These are phyloP conservation scores for Lates calcarifer DNA, from an alignment of 2,113 vertebrate genomes.

Conservation along the genomic window DNA sequence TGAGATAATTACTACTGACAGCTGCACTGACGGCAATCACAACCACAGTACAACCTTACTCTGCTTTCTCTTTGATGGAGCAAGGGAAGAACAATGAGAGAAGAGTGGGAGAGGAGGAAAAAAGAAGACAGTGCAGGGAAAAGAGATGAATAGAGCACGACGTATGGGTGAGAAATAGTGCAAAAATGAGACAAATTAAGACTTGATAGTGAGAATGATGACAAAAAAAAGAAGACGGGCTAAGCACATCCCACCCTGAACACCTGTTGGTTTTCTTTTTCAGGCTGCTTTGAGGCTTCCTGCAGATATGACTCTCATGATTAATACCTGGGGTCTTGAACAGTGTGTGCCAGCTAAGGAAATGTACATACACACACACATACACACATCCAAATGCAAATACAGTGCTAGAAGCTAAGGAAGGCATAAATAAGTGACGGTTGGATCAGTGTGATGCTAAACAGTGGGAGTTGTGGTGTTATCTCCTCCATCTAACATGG, in stretches of 20 bases:
- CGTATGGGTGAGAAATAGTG: background rate
- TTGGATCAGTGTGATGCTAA: constrained; percentile 1
- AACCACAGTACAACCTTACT: constrained; percentile 88
- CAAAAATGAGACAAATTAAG: background rate
- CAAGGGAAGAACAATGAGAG: constrained; percentile 77
- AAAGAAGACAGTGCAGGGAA: constrained; percentile 37
- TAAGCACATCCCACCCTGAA: constrained; percentile 86
- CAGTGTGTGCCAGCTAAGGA: background rate
- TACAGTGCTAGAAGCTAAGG: constrained; percentile 1
- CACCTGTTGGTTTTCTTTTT: constrained; percentile 89
- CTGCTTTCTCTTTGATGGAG: constrained; percentile 88
- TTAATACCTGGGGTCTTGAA: constrained; percentile 72
- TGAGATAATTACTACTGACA: constrained; percentile 99
- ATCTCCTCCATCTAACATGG: background rate
- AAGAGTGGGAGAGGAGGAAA: constrained; percentile 55
- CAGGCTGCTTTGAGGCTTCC: constrained; percentile 84
- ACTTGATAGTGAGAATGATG: constrained; percentile 61
- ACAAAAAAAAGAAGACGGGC: constrained; percentile 26
- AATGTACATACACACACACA: background rate
- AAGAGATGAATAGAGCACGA: constrained; percentile 2
- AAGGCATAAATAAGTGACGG: constrained; percentile 22
- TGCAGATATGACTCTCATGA: constrained; percentile 87
- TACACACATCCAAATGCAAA: constrained; percentile 21
- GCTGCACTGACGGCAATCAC: constrained; percentile 94
- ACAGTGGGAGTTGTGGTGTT: background rate